Base-by-base conservation (phyloP, 37 sponge, comb jelly and placozoan species). In the Amphimedon queenslandica region DNA sequence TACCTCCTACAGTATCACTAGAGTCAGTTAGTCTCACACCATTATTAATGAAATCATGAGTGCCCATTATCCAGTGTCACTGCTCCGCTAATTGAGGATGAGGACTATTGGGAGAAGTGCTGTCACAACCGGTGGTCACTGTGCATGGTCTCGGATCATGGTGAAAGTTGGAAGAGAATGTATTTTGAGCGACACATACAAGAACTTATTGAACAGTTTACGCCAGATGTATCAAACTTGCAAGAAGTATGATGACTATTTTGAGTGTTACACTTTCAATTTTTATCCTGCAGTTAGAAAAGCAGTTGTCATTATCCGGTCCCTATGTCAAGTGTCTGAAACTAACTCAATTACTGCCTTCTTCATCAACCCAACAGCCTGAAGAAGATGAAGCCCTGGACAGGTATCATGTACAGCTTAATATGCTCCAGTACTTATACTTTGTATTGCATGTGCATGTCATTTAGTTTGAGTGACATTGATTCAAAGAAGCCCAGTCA, bases 111-210 rank as follows among this genome's bases (percentile, higher is more conserved):
- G 97, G 70, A 90, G 78, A 69, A 88, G 37, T 83, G 97, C 67
- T 96, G 94, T 43, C 76, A 80, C 34, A 32, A 75, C 0, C 77
- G 94, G 24, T 96, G 97, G 97, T 31, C 64, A 18, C 74, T 93
- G 16, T 96, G 97, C 76, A 88, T 93, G 55, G 72, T 87, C 11
- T 67, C 65, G 32, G 70, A 74, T n/a, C 79, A 96, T 63, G 81
- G 73, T 40, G 41, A 70, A 30, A 57, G 40, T n/a, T 96, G 97
- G 97, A 96, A 93, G 79, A 86, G 85, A 64, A 93, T 96, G 97
- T 93, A 69, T 58, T 93, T 96, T 76, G 91, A 96, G 69, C 78
- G 91, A 51, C 76, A 96, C 64, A 40, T 84, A 30, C 80, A 93
- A 66, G 92, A 93, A 27, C 35, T 69, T 20, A 61, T 96, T 33